A percentile compares a stretch with the other conserved stretches of the same genome.
Conservation (phyloP, 2,113 vertebrate genomes). For the Progne subis region DNA sequence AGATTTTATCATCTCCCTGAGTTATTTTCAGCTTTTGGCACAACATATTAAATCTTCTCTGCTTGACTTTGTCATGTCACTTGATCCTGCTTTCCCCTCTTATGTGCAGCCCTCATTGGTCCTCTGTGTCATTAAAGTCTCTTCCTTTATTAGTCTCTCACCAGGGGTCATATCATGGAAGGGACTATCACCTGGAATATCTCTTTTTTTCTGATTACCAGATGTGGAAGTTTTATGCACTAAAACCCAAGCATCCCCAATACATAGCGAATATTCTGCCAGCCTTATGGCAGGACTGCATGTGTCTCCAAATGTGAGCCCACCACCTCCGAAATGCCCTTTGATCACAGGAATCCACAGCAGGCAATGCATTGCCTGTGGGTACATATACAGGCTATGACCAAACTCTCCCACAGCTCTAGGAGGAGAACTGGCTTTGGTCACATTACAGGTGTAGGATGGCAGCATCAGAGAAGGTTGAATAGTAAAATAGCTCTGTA, state of each 20-base stretch:
- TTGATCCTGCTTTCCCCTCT: neutral
- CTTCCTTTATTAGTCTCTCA: neutral
- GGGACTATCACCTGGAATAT: neutral
- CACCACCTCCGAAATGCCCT: neutral
- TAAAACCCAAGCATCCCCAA: neutral
- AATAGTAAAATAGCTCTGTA: neutral
- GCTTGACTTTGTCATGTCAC: neutral
- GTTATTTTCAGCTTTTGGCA: conserved; percentile 15
- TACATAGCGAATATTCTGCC: neutral
- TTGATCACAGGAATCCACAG: neutral
- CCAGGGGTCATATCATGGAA: neutral
- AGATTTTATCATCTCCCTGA: neutral
- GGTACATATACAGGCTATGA: rapidly evolving
- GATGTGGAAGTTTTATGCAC: neutral
- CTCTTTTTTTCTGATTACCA: neutral
- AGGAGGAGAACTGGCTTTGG: neutral
- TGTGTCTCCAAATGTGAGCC: neutral
- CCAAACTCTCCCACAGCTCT: neutral
- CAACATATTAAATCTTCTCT: neutral
- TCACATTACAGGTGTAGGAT: neutral
- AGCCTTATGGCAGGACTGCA: neutral
- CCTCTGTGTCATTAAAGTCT: neutral
- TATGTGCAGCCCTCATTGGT: neutral
- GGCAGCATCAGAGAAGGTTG: neutral
- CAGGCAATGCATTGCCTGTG: neutral